Evolutionary conservation across 2,888 invertebrate genomes (phyloP), one percentile per base, ranked within the genome.

Genomic region (Rutpela maculata): DNA sequence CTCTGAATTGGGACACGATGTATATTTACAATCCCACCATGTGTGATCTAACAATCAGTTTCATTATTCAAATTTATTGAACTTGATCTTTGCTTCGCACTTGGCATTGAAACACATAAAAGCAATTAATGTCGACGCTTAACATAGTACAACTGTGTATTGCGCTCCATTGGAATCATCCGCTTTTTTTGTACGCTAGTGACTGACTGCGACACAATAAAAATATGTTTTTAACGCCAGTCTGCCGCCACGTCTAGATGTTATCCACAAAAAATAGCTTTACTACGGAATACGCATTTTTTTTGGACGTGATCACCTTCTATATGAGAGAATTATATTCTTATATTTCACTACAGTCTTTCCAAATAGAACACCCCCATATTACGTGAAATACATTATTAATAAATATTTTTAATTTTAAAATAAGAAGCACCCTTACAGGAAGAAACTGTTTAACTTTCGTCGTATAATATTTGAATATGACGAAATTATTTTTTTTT

Each of bases 91-190:
- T 31, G 17, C 17, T 17, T 35, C 1, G 11, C 62, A 63, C n/a
- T 31, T 63, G 62, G 35, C 31, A 63, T 63, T 63, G 62, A 63
- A 31, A 63, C 35, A 35, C 35, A 9, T 63, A 35, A 35, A 31
- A 63, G n/a, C 62, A 63, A 63, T 63, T 35, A 35, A n/a, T 17
- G 35, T 35, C 62, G 18, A 17, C 35, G 7, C 12, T 62, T 17
- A 35, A 26, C n/a, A 62, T 6, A 50, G 7, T 50, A n/a, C n/a
- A 62, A 35, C 62, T 35, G 9, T 18, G 62, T 35, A 63, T 17
- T 63, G 62, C 62, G 11, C 17, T 35, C 35, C 18, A 3, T 35
- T 12, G n/a, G 31, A 15, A 22, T 10, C 6, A 6, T 35, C 4
- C 35, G 31, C 15, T 5, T 63, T 31, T 63, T 63, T 31, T 35